These are phyloP conservation scores for Paralvinella palmiformis DNA, from an alignment of 1,140 invertebrate genomes.

Conservation along the genomic window DNA sequence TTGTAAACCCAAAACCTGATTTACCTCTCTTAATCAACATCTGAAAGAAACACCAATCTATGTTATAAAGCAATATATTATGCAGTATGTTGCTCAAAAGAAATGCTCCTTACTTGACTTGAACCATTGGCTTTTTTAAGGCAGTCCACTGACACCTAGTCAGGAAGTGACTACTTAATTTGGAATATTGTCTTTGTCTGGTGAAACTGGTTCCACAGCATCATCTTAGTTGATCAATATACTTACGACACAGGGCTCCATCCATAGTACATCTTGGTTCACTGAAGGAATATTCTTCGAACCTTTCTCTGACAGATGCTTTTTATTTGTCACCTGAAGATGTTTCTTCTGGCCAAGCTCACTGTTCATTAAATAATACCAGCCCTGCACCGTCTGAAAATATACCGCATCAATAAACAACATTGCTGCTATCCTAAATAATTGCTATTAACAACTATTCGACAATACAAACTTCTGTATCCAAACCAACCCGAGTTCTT, in stretches of 20 bases:
- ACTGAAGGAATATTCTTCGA: conserved; percentile 36
- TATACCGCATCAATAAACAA: no score
- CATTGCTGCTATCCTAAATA: no score
- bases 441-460: no score
- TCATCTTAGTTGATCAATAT: no score
- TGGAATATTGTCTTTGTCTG: not conserved
- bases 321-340: no score
- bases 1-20: conserved; percentile 74
- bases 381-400: no score
- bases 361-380: no score
- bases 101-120: not conserved
- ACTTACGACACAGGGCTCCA: conserved; percentile 35
- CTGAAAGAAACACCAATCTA: not conserved
- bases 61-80: no score
- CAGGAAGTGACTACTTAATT: not conserved
- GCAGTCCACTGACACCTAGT: not conserved
- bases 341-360: no score
- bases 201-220: not conserved
- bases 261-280: conserved; percentile 39
- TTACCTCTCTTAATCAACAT: conserved; percentile 3
- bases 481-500: no score
- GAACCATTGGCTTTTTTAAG: not conserved
- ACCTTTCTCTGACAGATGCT: no score
- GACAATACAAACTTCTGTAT: no score
- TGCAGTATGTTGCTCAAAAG: conserved; percentile 25